Conservation (phyloP, 2,888 invertebrate genomes). For the Calliopum simillimum region DNA sequence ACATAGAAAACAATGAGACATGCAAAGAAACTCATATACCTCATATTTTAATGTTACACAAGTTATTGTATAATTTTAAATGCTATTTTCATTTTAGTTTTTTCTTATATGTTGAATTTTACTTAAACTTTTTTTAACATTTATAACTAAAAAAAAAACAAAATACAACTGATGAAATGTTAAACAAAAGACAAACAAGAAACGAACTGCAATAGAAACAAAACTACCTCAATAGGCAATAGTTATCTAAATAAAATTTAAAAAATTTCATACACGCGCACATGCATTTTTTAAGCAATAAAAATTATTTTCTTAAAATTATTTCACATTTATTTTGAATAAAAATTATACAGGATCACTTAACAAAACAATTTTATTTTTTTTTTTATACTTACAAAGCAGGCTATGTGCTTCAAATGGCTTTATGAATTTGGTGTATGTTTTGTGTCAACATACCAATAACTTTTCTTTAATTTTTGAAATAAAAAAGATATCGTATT, state of each 20-base stretch:
- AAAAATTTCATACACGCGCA: not conserved
- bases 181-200: conserved; percentile 35
- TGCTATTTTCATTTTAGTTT: conserved; percentile 32
- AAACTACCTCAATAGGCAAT: conserved; percentile 63
- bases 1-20: conserved; percentile 46
- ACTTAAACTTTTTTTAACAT: conserved; percentile 7
- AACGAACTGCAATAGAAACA: conserved; percentile 66
- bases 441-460: too few relatives aligned
- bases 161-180: conserved; percentile 45
- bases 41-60: conserved; percentile 50
- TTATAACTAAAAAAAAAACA: conserved; percentile 46
- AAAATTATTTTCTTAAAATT: too few relatives aligned
- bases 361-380: too few relatives aligned
- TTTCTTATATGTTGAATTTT: conserved; percentile 15
- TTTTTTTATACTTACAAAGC: too few relatives aligned
- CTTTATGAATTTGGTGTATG: too few relatives aligned
- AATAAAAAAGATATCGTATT: too few relatives aligned
- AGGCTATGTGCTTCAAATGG: too few relatives aligned
- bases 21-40: conserved; percentile 67
- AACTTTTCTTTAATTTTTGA: too few relatives aligned
- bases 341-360: too few relatives aligned
- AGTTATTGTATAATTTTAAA: conserved; percentile 25
- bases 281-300: not conserved
- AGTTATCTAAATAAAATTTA: conserved; percentile 13
- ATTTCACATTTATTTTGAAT: too few relatives aligned